Conservation (phyloP, 1,140 invertebrate genomes). For the Dysdera silvatica region DNA sequence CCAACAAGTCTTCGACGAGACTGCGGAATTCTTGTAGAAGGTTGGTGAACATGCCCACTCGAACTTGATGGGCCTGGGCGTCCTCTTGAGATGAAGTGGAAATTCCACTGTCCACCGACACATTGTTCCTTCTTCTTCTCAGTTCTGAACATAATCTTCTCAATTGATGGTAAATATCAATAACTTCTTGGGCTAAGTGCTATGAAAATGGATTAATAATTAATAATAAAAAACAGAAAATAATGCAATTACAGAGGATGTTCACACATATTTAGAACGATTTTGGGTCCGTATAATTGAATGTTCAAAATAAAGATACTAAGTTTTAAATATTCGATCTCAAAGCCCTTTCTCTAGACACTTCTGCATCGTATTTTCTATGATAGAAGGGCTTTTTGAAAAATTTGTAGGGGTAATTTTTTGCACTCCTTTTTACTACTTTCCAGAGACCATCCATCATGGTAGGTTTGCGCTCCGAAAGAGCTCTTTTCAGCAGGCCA, state of each 20-base stretch:
- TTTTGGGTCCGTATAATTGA: too few relatives aligned
- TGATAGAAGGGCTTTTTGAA: too few relatives aligned
- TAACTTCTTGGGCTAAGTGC: constrained; percentile 49
- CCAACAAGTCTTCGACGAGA: constrained; percentile 38
- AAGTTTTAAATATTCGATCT: too few relatives aligned
- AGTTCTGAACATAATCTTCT: constrained; percentile 45
- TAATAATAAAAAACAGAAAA: background rate
- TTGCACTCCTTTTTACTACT: too few relatives aligned
- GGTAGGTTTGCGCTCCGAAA: too few relatives aligned
- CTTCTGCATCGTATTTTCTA: too few relatives aligned
- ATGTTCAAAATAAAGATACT: too few relatives aligned
- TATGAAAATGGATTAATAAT: background rate
- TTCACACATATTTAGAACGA: background rate
- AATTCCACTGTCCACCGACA: constrained; percentile 33
- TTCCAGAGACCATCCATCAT: too few relatives aligned
- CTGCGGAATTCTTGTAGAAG: constrained; percentile 44
- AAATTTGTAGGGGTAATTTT: too few relatives aligned
- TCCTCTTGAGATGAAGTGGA: constrained; percentile 27
- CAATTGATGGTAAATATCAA: constrained; percentile 46
- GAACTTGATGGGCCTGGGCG: constrained; percentile 24
- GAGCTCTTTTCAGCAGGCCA: too few relatives aligned
- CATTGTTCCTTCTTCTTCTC: constrained; percentile 34
- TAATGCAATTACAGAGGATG: background rate
- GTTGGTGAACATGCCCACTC: constrained; percentile 46
- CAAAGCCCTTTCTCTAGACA: too few relatives aligned